Conservation (phyloP, 2,113 vertebrate genomes). For the Carassius auratus region DNA sequence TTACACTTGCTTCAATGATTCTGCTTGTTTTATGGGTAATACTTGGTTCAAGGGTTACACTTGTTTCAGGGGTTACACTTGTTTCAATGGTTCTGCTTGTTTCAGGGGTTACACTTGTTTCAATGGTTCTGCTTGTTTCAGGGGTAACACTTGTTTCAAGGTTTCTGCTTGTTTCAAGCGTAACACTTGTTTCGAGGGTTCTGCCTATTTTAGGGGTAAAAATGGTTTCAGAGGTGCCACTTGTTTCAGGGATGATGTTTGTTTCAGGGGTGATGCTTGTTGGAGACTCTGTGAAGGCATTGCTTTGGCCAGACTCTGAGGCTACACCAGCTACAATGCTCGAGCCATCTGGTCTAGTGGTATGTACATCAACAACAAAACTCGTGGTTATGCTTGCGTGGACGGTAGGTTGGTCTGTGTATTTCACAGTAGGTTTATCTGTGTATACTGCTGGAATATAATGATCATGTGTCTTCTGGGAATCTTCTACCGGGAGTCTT, state of each 20-base stretch:
- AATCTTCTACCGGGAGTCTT: conserved; percentile 18
- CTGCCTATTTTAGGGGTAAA: not conserved
- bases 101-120: not conserved
- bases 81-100: not conserved
- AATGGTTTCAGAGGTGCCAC: not conserved
- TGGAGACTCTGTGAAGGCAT: conserved; percentile 4
- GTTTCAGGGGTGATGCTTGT: conserved; percentile 15
- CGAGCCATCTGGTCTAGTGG: not conserved
- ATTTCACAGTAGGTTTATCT: conserved; percentile 28
- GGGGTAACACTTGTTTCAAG: not conserved
- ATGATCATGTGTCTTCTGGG: not conserved
- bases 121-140: not conserved
- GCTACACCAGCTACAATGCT: conserved; percentile 12
- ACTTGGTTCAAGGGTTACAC: conserved; percentile 42
- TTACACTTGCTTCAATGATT: no score
- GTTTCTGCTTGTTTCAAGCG: not conserved
- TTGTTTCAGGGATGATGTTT: not conserved
- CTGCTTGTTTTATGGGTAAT: not conserved
- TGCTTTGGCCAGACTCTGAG: conserved; percentile 8
- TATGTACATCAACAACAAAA: conserved; percentile 16
- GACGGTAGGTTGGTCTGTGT: conserved; percentile 2
- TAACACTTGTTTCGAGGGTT: not conserved
- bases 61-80: conserved; percentile 46
- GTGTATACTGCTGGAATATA: conserved; percentile 2
- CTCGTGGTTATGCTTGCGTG: not conserved